Base-by-base conservation (phyloP, 2,888 invertebrate genomes). In the Stenodema calcarata region DNA sequence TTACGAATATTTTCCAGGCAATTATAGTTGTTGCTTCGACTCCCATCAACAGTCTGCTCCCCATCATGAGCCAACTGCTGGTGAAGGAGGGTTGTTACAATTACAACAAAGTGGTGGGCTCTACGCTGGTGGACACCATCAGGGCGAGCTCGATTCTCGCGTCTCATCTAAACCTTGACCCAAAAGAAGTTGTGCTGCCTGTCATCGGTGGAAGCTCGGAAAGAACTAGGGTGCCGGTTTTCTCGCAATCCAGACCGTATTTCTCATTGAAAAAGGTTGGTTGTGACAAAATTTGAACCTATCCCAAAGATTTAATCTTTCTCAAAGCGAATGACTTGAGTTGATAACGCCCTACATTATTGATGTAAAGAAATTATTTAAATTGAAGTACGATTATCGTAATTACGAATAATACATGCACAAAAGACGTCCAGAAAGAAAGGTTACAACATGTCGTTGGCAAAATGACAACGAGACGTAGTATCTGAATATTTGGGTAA, bases 151-250 rank as follows among this genome's bases (percentile, higher is more conserved):
- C 84, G 14, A 44, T 88, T 9, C 83, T 88, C 23, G 88, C 88
- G 0, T 62, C 35, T 12, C 85, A 82, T 35, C 44, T 88, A 42
- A 73, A 76, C 18, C 28, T 87, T 4, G 87, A 86, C 30, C 87
- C 87, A 7, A 44, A 69, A 9, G 70, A 73, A 23, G 88, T 88
- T 27, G 73, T 88, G n/a, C 47, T 96, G 16, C 96, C 97, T 0
- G 95, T 97, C 0, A 92, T 94, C 81, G 96, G 97, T 41, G 97
- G 97, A 0, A 95, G 95, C 91, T 94, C 95, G 28, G 93, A 94
- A 18, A 93, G 93, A 87, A 96, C 96, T 0, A 94, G 95, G 88
- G 93, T 97, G 27, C 97, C 97, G 0, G 91, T 97, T 27, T 92
- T 96, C 87, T 96, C 96, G 0, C 95, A 95, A 90, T 93, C 94